These are phyloP conservation scores for Asobara japonica DNA, from an alignment of 1,140 invertebrate species.

Conservation along the genomic window DNA sequence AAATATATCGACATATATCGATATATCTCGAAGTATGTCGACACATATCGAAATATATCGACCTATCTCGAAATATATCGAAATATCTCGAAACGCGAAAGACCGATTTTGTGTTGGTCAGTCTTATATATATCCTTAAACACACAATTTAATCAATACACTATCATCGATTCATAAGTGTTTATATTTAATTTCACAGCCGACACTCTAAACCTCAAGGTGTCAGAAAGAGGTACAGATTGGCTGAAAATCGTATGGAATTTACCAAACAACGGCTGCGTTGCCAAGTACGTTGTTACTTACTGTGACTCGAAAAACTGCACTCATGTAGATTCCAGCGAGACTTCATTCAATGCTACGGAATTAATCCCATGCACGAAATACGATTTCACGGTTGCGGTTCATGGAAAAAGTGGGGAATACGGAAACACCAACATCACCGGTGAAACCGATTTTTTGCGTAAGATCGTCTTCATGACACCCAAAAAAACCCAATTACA, in stretches of 20 bases:
- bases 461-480: slow-evolving; percentile 38
- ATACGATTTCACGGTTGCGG: slow-evolving; percentile 33
- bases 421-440: slow-evolving; percentile 34
- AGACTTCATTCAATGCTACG: slow-evolving; percentile 29
- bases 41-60: too few relatives aligned
- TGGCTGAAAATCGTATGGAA: slow-evolving; percentile 33
- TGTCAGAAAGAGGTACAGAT: slow-evolving; percentile 12
- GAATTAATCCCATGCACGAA: slow-evolving; percentile 34
- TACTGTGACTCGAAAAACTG: slow-evolving; percentile 22
- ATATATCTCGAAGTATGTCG: too few relatives aligned
- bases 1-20: too few relatives aligned
- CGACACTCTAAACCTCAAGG: slow-evolving; percentile 22
- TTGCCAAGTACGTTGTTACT: slow-evolving; percentile 24
- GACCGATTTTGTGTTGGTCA: too few relatives aligned
- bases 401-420: slow-evolving; percentile 10
- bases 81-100: too few relatives aligned
- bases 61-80: too few relatives aligned
- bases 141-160: not conserved
- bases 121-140: too few relatives aligned
- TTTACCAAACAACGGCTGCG: slow-evolving; percentile 31
- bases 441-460: slow-evolving; percentile 40
- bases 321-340: not conserved
- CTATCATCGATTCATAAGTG: not conserved
- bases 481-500: not conserved
- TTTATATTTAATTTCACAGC: slow-evolving; percentile 17